These are phyloP conservation scores for Leptinotarsa defecta DNA, from an alignment of 1,140 invertebrate species.

Conservation along the genomic window DNA sequence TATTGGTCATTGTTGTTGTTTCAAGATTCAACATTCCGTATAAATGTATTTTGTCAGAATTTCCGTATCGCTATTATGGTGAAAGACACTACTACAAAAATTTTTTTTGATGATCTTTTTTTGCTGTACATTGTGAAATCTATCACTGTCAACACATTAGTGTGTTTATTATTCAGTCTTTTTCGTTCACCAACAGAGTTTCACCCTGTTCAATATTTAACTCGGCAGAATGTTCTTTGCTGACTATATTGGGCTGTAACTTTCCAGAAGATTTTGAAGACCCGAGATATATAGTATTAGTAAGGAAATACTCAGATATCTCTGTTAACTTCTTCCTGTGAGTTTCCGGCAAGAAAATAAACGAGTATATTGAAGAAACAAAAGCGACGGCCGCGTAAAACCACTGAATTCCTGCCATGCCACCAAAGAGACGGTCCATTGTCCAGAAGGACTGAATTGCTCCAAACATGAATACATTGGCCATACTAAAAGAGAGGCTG, in stretches of 20 bases:
- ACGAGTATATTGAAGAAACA: constrained; percentile 62
- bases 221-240: background rate
- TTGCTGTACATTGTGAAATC: too few species aligned
- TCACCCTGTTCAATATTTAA: background rate
- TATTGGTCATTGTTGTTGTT: too few species aligned
- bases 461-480: constrained; percentile 62
- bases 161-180: too few species aligned
- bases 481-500: constrained; percentile 58
- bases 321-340: constrained; percentile 70
- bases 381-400: constrained; percentile 71
- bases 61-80: too few species aligned
- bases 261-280: constrained; percentile 29
- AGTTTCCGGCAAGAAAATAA: constrained; percentile 72
- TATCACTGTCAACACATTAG: too few species aligned
- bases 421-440: constrained; percentile 46
- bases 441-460: constrained; percentile 60
- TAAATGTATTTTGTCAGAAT: too few species aligned
- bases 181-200: background rate
- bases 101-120: too few species aligned
- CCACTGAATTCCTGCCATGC: constrained; percentile 51
- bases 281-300: constrained; percentile 54
- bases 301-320: constrained; percentile 66
- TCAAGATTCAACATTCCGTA: too few species aligned
- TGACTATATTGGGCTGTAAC: background rate
- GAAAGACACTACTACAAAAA: too few species aligned